A percentile compares a stretch with the other conserved stretches of the same genome.
These are phyloP conservation scores for Zoanthus solanderi DNA, from an alignment of 92 coral and sea anemone species.

Conservation along the genomic window DNA sequence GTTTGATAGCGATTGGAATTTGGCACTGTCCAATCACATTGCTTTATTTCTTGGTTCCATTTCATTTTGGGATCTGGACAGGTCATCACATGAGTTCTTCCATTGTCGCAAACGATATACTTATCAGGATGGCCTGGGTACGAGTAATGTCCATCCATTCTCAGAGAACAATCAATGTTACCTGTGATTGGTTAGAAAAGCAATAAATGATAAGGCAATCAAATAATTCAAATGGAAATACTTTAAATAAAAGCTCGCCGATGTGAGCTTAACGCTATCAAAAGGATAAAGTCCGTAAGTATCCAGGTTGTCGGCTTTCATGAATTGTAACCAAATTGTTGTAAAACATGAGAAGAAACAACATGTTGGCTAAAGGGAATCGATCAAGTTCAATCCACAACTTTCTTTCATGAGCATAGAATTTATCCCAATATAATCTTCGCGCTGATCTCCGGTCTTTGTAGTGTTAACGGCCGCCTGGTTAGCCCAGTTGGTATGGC, in stretches of 20 bases:
- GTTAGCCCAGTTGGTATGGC: too few relatives aligned
- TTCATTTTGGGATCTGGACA: slow-evolving; percentile 25
- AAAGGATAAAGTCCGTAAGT: too few relatives aligned
- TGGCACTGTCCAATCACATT: slow-evolving; percentile 22
- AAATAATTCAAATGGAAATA: neutral
- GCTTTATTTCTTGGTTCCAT: slow-evolving; percentile 22
- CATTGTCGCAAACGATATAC: slow-evolving; percentile 45
- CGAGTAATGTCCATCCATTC: slow-evolving; percentile 22
- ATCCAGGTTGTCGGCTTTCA: too few relatives aligned
- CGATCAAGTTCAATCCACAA: too few relatives aligned
- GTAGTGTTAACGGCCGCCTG: too few relatives aligned
- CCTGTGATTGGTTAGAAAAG: neutral
- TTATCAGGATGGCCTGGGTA: slow-evolving; percentile 19
- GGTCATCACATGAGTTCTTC: slow-evolving; percentile 39
- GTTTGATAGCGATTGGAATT: neutral
- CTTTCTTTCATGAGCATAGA: too few relatives aligned
- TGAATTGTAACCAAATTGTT: too few relatives aligned
- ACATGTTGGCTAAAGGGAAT: too few relatives aligned
- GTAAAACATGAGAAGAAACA: too few relatives aligned
- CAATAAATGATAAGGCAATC: neutral
- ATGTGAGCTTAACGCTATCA: neutral
- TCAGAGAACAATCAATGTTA: neutral
- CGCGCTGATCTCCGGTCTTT: too few relatives aligned
- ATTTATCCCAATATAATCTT: too few relatives aligned
- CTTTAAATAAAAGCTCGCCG: neutral